Conservation (phyloP, 2,888 invertebrate genomes). For the Uropetala carovei region DNA sequence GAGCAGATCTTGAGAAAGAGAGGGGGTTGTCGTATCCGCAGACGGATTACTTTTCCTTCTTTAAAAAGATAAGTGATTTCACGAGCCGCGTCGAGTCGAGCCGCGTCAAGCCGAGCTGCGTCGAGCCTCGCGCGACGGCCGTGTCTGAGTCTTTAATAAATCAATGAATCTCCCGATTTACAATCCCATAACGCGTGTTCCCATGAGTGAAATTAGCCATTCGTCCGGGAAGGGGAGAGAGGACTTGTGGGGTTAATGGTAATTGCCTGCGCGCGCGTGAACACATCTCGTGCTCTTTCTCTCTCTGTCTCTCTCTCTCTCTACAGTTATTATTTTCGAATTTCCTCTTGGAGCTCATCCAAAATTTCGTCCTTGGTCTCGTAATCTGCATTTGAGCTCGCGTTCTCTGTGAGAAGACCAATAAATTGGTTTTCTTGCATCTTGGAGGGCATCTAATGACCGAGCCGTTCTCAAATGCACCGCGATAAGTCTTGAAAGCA, state of each 20-base stretch:
- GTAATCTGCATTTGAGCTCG: background rate
- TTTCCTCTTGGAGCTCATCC: background rate
- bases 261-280: background rate
- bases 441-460: background rate
- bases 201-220: background rate
- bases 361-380: background rate
- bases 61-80: no score
- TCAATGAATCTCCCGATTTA: background rate
- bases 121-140: no score
- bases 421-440: background rate
- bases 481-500: no score
- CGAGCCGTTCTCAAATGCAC: background rate
- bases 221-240: background rate
- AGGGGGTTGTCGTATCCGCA: no score
- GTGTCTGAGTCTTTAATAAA: background rate
- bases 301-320: background rate
- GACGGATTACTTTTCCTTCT: no score
- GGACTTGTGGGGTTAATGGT: background rate
- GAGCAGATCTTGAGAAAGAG: no score
- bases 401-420: background rate
- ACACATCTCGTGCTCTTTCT: background rate
- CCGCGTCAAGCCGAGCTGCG: no score
- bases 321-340: background rate
- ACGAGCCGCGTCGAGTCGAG: no score
- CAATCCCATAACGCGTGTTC: background rate